Evolutionary conservation across 2,888 invertebrate genomes (phyloP).

Genomic region (Folsomia manolachei): DNA sequence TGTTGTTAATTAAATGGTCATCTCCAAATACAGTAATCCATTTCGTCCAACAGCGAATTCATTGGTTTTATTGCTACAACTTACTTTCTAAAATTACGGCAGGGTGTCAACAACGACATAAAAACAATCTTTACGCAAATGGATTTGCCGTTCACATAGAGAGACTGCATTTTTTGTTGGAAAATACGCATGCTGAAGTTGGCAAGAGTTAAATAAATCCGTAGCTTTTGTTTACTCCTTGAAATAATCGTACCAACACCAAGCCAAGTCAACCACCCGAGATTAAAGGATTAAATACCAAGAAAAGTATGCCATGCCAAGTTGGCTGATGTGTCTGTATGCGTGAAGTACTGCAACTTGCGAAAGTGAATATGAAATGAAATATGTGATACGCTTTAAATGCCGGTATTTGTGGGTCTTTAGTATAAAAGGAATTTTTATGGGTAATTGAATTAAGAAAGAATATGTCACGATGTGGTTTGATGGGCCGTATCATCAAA

Average conservation of each 20-base stretch:
- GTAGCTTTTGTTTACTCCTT: too few species aligned
- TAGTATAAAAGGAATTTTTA: neutral
- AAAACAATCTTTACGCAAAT: neutral
- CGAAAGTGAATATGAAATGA: neutral
- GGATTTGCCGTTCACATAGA: too few species aligned
- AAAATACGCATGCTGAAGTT: neutral
- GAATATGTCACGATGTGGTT: slow-evolving; percentile 4
- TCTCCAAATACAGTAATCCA: neutral
- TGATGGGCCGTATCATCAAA: slow-evolving; percentile 7
- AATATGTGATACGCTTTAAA: neutral
- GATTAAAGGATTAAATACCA: neutral
- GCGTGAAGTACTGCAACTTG: neutral
- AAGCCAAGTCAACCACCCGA: neutral
- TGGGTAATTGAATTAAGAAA: neutral
- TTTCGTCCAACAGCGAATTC: neutral
- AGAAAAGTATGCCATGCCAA: neutral
- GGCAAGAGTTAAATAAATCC: neutral
- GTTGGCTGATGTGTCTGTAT: neutral
- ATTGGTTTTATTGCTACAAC: neutral
- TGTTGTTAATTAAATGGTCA: neutral
- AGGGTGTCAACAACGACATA: neutral
- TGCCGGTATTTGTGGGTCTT: neutral
- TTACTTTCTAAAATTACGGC: neutral
- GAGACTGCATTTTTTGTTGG: neutral
- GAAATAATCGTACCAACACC: neutral